These are phyloP conservation scores for Prosopocoilus inquinatus DNA, from an alignment of 2,888 invertebrate genomes.

Conservation along the genomic window DNA sequence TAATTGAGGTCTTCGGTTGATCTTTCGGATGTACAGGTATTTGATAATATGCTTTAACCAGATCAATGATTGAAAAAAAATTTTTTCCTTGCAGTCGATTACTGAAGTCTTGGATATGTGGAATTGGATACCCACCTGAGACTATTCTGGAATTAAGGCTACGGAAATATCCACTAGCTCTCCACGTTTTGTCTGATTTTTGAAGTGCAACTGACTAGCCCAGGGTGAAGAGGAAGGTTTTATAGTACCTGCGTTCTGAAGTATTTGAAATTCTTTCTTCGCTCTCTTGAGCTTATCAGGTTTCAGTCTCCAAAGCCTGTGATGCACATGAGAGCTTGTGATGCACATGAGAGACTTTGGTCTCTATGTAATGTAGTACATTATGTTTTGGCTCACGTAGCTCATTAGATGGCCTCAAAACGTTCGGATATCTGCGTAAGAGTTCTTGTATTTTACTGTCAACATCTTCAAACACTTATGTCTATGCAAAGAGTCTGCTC, in stretches of 20 bases:
- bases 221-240: too few relatives aligned
- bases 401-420: neutral
- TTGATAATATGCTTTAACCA: slow-evolving; percentile 42
- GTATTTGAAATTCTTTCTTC: too few relatives aligned
- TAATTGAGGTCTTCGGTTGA: slow-evolving; percentile 32
- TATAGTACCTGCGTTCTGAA: too few relatives aligned
- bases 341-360: slow-evolving; percentile 9
- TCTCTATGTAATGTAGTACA: neutral
- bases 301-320: slow-evolving; percentile 6
- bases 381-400: slow-evolving; percentile 3
- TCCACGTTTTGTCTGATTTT: too few relatives aligned
- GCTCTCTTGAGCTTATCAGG: too few relatives aligned
- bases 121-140: slow-evolving; percentile 47
- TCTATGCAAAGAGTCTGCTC: too few relatives aligned
- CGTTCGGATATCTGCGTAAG: neutral
- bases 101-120: slow-evolving; percentile 40
- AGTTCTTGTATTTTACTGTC: too few relatives aligned
- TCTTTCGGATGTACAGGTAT: slow-evolving; percentile 36
- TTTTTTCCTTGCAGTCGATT: slow-evolving; percentile 31
- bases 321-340: slow-evolving; percentile 2
- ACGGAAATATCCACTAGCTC: too few relatives aligned
- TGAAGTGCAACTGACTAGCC: too few relatives aligned
- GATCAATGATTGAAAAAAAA: slow-evolving; percentile 38
- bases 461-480: too few relatives aligned
- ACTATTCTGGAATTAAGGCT: too few relatives aligned